Evolutionary conservation across 1,140 invertebrate genomes (phyloP).

Genomic region (Triops longicaudatus): DNA sequence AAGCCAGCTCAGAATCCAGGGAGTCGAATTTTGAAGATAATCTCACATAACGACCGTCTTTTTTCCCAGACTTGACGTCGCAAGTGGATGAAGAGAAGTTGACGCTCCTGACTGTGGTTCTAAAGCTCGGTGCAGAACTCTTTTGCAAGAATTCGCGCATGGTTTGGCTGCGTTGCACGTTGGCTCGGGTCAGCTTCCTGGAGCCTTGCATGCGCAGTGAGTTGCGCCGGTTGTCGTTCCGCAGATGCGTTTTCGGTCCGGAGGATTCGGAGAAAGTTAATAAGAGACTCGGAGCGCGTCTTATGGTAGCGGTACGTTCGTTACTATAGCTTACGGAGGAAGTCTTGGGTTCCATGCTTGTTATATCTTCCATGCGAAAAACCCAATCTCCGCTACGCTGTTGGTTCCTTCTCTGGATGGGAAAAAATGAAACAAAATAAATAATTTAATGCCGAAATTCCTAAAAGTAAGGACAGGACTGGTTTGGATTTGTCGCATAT

Average conservation of each 20-base stretch:
- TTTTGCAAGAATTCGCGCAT: constrained; percentile 20
- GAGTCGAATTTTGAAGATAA: constrained; percentile 7
- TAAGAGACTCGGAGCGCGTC: constrained; percentile 26
- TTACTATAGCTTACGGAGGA: neutral
- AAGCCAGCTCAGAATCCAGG: neutral
- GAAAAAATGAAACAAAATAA: neutral
- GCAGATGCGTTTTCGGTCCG: neutral
- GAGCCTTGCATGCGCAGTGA: neutral
- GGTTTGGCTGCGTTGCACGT: constrained; percentile 22
- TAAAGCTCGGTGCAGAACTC: neutral
- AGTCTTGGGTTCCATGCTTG: neutral
- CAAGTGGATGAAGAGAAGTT: neutral
- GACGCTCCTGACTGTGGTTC: neutral
- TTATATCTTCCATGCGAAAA: neutral
- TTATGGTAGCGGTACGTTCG: constrained; percentile 23
- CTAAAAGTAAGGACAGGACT: too few species aligned
- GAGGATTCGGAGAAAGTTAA: constrained; percentile 17
- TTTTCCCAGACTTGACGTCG: neutral
- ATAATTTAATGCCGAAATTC: too few species aligned
- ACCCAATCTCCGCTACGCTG: neutral
- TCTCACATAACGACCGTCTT: neutral
- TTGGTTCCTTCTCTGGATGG: neutral
- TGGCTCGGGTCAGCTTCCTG: neutral
- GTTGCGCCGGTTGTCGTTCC: neutral
- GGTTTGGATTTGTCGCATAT: too few species aligned